These are phyloP conservation scores for Heliconius congener DNA, from an alignment of 1,140 invertebrate species.

Conservation along the genomic window DNA sequence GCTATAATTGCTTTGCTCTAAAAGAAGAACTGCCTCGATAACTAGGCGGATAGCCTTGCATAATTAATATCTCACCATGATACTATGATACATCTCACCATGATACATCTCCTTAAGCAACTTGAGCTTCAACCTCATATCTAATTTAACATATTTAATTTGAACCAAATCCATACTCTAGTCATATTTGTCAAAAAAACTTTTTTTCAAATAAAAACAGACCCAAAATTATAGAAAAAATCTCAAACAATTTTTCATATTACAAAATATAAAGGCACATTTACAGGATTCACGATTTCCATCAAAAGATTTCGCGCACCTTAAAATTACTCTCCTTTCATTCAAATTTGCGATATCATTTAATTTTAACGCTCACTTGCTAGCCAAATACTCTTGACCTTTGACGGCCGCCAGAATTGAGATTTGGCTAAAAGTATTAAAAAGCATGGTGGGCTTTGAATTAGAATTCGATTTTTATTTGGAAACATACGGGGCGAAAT, in stretches of 20 bases:
- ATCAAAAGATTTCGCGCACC: slow-evolving; percentile 5
- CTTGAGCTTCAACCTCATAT: background rate
- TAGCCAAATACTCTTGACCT: slow-evolving; percentile 13
- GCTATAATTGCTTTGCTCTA: too few species aligned
- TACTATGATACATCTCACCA: too few species aligned
- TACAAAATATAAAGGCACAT: slow-evolving; percentile 4
- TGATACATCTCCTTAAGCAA: too few species aligned
- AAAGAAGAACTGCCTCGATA: too few species aligned
- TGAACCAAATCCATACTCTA: background rate
- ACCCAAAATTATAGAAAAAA: background rate
- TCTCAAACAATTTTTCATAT: background rate
- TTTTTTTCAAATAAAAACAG: background rate
- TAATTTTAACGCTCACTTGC: slow-evolving; percentile 11
- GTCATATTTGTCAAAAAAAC: background rate
- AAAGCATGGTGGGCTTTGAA: background rate
- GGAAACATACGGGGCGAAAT: background rate
- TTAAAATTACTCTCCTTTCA: slow-evolving; percentile 7
- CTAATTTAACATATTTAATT: background rate
- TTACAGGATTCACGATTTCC: slow-evolving; percentile 1
- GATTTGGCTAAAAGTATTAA: background rate
- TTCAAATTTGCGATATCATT: slow-evolving; percentile 14
- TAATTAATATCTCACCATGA: too few species aligned
- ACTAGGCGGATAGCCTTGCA: too few species aligned
- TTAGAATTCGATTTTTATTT: background rate
- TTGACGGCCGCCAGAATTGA: background rate